phyloP scores from a whole-genome alignment of 1,140 invertebrate genomes.

The Lepidurus packardi region DNA sequence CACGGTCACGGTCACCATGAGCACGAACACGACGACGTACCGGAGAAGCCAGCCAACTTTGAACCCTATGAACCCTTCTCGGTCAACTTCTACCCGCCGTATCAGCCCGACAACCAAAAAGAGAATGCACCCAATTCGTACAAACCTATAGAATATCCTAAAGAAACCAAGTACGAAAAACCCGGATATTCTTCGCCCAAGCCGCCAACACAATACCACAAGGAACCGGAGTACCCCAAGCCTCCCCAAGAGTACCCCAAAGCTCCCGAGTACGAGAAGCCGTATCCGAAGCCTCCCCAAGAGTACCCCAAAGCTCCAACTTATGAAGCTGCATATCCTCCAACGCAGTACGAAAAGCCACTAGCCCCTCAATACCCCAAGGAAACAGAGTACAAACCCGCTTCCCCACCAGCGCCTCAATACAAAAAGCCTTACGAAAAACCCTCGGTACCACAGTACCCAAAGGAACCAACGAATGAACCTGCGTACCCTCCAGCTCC shows the following conservation, averaged over 20 bases:
- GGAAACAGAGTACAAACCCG: not conserved
- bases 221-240: not conserved
- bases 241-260: not conserved
- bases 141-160: not conserved
- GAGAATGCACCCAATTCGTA: not conserved
- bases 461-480: not conserved
- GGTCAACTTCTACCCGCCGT: not conserved
- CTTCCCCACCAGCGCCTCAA: not conserved
- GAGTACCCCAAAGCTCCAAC: not conserved
- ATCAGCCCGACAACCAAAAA: not conserved
- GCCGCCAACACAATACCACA: not conserved
- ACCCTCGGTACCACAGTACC: not conserved
- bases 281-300: not conserved
- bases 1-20: not conserved
- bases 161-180: not conserved
- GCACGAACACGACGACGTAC: not conserved
- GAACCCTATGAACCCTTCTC: slow-evolving; percentile 1
- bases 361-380: not conserved
- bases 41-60: not conserved
- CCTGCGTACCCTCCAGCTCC: not conserved
- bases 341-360: not conserved
- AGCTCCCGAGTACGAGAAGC: not conserved
- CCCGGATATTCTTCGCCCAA: too few species aligned
- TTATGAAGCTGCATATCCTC: too few species aligned
- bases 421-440: slow-evolving; percentile 1